Conservation (phyloP, 2,113 vertebrate species). For the Oncorhynchus gorbuscha region DNA sequence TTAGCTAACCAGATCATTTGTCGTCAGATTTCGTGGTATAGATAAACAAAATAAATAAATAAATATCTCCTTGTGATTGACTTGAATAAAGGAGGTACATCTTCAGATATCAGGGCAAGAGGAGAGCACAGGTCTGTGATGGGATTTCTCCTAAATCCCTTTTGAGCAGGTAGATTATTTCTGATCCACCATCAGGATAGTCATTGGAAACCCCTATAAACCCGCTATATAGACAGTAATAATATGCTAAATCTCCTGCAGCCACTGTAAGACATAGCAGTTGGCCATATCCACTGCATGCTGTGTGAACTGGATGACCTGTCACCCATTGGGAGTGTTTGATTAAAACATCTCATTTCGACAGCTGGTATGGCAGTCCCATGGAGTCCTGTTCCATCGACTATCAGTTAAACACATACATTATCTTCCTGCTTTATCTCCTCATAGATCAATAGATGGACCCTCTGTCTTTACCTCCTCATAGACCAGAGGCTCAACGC, state of each 20-base stretch:
- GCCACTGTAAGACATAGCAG: neutral
- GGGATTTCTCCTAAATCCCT: neutral
- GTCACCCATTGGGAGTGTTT: conserved; percentile 6
- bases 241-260: neutral
- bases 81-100: neutral
- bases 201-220: neutral
- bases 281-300: neutral
- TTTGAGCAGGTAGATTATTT: neutral
- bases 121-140: no score
- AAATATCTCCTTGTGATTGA: neutral
- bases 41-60: no score
- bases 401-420: conserved; percentile 30
- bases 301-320: conserved; percentile 9
- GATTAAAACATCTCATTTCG: conserved; percentile 26
- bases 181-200: neutral
- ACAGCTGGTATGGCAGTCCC: conserved; percentile 2
- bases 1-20: neutral
- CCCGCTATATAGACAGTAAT: neutral
- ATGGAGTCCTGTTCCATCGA: conserved; percentile 6
- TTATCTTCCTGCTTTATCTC: neutral
- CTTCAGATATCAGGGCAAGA: neutral
- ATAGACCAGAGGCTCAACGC: no score
- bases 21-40: neutral
- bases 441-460: no score
- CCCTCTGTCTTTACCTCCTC: no score